phyloP scores from a whole-genome alignment of 2,113 vertebrate species.

The Okapia johnstoni region DNA sequence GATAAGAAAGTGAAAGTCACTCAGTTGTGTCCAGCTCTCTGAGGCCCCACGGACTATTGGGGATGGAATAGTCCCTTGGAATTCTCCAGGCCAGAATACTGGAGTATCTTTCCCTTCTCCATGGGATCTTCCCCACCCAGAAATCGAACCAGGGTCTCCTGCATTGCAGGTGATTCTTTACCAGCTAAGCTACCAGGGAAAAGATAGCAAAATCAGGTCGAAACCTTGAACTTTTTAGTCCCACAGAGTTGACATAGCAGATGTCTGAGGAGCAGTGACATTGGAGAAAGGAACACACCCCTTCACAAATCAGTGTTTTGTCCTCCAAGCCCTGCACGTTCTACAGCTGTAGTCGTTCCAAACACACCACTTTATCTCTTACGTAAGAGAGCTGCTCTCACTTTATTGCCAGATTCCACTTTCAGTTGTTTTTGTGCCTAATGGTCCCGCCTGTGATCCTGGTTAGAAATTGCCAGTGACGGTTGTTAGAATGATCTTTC shows the following conservation, averaged over 20 bases:
- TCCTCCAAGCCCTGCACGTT: neutral
- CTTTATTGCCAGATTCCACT: neutral
- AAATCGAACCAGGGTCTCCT: neutral
- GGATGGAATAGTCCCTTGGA: neutral
- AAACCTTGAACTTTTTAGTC: neutral
- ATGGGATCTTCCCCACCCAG: neutral
- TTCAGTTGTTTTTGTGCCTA: neutral
- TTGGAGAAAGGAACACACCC: neutral
- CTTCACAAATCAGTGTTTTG: neutral
- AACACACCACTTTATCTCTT: neutral
- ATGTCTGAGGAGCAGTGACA: neutral
- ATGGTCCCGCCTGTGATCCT: neutral
- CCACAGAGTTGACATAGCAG: neutral
- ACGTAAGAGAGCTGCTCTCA: neutral
- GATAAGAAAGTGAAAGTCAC: neutral
- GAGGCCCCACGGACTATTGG: neutral
- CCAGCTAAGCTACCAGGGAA: neutral
- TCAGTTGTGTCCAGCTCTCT: neutral
- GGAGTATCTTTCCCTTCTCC: neutral
- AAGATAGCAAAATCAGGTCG: neutral
- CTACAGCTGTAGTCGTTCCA: neutral
- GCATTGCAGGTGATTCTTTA: neutral
- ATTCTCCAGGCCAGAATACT: neutral
- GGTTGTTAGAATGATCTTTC: neutral
- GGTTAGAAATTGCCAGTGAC: neutral